Conservation (phyloP, 2,797 vertebrate genomes). For the Acanthurus leucopareius region DNA sequence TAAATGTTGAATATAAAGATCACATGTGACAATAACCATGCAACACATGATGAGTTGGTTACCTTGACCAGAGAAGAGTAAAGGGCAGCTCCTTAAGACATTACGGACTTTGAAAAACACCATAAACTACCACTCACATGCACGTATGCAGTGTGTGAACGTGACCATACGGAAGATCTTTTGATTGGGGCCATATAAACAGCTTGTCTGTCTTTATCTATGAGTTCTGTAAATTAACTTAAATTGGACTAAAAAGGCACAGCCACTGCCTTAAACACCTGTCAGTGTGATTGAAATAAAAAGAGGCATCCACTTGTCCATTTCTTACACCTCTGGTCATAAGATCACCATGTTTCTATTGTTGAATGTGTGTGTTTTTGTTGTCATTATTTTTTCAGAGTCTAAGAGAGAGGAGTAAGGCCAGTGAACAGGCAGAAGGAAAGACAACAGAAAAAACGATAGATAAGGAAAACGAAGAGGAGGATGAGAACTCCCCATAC, state of each 20-base stretch:
- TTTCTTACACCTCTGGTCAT: neutral
- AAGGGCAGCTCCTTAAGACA: slow-evolving; percentile 9
- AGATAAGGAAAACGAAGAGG: slow-evolving; percentile 6
- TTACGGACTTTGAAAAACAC: no score
- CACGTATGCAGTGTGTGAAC: neutral
- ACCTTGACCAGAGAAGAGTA: neutral
- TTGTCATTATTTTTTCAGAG: slow-evolving; percentile 49
- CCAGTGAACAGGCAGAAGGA: slow-evolving; percentile 39
- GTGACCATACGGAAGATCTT: neutral
- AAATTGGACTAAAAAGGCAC: neutral
- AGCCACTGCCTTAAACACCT: neutral
- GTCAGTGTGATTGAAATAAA: neutral
- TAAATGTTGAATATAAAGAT: slow-evolving; percentile 20
- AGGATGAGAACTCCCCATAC: slow-evolving; percentile 48
- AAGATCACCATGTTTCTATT: neutral
- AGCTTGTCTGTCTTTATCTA: neutral
- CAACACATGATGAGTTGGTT: neutral
- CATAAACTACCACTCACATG: neutral
- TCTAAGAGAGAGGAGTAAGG: slow-evolving; percentile 71
- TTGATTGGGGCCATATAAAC: neutral
- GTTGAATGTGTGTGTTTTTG: neutral
- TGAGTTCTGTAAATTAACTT: neutral
- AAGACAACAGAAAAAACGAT: slow-evolving; percentile 11
- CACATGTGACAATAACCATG: neutral
- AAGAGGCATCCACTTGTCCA: neutral